Base-by-base conservation (phyloP, 1,140 invertebrate genomes). In the Grapholita molesta region DNA sequence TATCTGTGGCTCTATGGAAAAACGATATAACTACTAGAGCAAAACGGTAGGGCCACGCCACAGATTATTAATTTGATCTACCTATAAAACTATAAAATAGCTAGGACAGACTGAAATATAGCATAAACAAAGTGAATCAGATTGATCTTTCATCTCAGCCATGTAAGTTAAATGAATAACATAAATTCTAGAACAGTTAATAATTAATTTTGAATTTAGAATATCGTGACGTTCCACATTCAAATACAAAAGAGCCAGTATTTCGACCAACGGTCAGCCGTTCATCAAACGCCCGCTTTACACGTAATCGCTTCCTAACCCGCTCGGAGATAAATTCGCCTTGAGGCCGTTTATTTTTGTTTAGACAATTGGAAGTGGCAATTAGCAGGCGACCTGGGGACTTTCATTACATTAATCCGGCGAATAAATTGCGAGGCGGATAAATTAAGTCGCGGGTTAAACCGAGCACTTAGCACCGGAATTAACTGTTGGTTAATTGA, bases 401-500 rank as follows among this genome's bases (percentile, higher is more conserved):
- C 77, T 82, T 77, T 75, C 76, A 78, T 79, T 80, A 85, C 78
- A 80, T 82, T 84, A 88, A 88, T 85, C 83, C 79, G 15, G 74
- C 70, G 70, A 75, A 82, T 85, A 86, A 86, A 86, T 88, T 82
- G 78, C 73, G 73, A 75, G 67, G 55, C 70, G 77, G 82, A 87
- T 86, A 85, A 85, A 86, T 86, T 88, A 82, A 86, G 80, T 79
- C 77, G 73, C 73, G 73, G 76, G 73, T 84, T 86, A 83, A 88
- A 85, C 79, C 82, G 70, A 77, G 74, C 84, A 85, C 84, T 86
- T 85, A 85, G 80, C 82, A 55, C 71, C 68, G 77, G 77, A 85
- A 86, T 87, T 84, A 87, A 84, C 82, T 77, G 80, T 80, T 75
- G 77, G 69, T 85, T 86, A 89, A 89, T 89, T 89, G 84, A 89